These are phyloP conservation scores for Coracopsis vasa DNA, from an alignment of 2,113 vertebrate genomes.

Conservation along the genomic window DNA sequence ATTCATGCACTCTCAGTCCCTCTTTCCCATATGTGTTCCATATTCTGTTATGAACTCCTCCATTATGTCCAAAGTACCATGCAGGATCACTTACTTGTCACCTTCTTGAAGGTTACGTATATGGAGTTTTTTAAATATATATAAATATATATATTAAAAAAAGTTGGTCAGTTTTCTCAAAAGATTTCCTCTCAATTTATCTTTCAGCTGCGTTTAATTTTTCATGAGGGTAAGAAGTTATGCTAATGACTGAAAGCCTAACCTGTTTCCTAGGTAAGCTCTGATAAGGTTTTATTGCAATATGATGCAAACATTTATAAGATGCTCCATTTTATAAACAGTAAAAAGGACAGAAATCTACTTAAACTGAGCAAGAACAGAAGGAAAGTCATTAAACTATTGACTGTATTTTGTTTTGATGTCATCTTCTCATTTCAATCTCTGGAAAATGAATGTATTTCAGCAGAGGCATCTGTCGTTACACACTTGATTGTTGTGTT, in stretches of 20 bases:
- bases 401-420: not conserved
- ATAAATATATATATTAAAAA: not conserved
- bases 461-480: not conserved
- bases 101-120: not conserved
- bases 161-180: not conserved
- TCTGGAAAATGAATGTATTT: not conserved
- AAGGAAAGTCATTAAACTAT: not conserved
- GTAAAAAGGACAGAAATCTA: not conserved
- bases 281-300: not conserved
- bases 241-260: not conserved
- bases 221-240: not conserved
- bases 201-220: not conserved
- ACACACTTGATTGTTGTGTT: rapidly evolving
- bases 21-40: not conserved
- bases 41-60: not conserved
- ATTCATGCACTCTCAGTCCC: not conserved
- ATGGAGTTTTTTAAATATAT: not conserved
- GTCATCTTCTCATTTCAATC: not conserved
- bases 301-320: not conserved
- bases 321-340: not conserved
- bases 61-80: not conserved
- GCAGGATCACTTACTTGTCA: not conserved
- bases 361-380: not conserved
- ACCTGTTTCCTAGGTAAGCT: not conserved
- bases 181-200: not conserved